Evolutionary conservation across 1,140 invertebrate species (phyloP).

Genomic region (Solen grandis): DNA sequence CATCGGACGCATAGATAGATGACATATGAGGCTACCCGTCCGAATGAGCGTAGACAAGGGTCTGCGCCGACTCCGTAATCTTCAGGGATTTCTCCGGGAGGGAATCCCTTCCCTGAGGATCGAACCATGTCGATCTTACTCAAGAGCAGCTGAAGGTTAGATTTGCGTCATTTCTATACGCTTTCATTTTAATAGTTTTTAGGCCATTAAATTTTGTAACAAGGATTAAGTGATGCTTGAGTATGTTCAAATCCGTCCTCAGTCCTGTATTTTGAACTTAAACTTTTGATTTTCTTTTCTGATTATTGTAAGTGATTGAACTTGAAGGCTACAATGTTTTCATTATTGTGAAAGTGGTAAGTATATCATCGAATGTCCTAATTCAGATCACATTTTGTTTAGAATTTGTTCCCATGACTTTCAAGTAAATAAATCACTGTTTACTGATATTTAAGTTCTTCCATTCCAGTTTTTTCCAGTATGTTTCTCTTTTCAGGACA

Average conservation of each 20-base stretch:
- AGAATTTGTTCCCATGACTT: not conserved
- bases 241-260: not conserved
- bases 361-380: not conserved
- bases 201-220: not conserved
- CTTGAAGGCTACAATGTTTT: not conserved
- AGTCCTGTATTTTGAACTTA: not conserved
- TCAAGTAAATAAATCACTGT: not conserved
- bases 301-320: not conserved
- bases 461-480: not conserved
- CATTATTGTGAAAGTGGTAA: not conserved
- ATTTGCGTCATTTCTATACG: not conserved
- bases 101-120: slow-evolving; percentile 34
- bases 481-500: slow-evolving; percentile 55
- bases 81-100: slow-evolving; percentile 28
- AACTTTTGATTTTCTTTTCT: not conserved
- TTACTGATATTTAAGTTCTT: not conserved
- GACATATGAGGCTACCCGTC: slow-evolving; percentile 23
- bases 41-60: slow-evolving; percentile 46
- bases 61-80: slow-evolving; percentile 42
- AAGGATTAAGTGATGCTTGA: not conserved
- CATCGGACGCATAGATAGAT: not conserved
- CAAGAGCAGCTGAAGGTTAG: slow-evolving; percentile 37
- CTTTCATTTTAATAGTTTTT: not conserved
- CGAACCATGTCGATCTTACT: slow-evolving; percentile 47
- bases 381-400: not conserved